Evolutionary conservation across 2,888 invertebrate species (phyloP).

Genomic region (Epistrophella euchroma): DNA sequence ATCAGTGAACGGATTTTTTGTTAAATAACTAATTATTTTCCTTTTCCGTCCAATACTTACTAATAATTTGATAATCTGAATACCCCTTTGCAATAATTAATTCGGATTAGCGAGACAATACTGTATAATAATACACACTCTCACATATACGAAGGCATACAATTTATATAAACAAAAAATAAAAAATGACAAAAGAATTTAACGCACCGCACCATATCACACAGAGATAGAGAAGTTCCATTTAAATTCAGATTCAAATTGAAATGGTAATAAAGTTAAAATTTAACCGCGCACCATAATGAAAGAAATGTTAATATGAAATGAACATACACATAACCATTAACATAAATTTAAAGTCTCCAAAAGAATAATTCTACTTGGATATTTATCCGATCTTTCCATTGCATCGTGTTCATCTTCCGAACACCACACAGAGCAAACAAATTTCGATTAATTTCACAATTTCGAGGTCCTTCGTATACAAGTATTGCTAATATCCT

Average conservation of each 20-base stretch:
- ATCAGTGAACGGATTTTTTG: too few relatives aligned
- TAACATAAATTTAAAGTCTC: neutral
- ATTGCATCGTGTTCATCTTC: neutral
- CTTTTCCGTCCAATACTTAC: too few relatives aligned
- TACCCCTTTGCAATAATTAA: too few relatives aligned
- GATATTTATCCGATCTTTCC: neutral
- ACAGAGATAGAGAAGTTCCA: slow-evolving; percentile 27
- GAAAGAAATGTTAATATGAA: neutral
- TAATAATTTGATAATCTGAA: too few relatives aligned
- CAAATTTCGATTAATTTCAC: neutral
- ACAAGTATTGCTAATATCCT: slow-evolving; percentile 63
- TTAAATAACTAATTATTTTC: too few relatives aligned
- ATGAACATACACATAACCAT: neutral
- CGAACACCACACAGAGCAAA: neutral
- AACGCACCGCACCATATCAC: slow-evolving; percentile 12
- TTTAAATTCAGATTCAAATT: slow-evolving; percentile 68
- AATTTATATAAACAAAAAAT: neutral
- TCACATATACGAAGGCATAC: too few relatives aligned
- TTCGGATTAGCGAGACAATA: too few relatives aligned
- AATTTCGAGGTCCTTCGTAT: slow-evolving; percentile 43
- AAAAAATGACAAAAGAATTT: slow-evolving; percentile 8
- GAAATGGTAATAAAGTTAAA: slow-evolving; percentile 71
- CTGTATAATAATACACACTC: too few relatives aligned
- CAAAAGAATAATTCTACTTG: neutral
- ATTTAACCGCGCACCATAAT: slow-evolving; percentile 52